phyloP scores from a whole-genome alignment of 2,113 vertebrate species.

The Datnioides undecimradiatus region DNA sequence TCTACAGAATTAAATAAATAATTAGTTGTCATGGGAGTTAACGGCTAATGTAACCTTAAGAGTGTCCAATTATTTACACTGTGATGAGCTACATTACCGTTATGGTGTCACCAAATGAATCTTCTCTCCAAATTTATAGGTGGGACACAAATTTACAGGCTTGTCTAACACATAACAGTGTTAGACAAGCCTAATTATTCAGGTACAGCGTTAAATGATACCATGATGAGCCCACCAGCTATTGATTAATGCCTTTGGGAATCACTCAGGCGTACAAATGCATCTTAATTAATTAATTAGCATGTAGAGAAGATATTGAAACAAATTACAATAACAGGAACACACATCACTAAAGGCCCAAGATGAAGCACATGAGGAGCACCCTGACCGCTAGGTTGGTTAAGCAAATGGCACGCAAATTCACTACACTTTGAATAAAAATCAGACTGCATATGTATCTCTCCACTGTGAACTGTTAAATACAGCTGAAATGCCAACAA shows the following conservation, averaged over 20 bases:
- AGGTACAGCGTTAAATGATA: conserved; percentile 31
- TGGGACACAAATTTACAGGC: conserved; percentile 8
- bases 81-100: neutral
- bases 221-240: conserved; percentile 19
- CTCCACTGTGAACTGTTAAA: neutral
- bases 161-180: no score
- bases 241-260: conserved; percentile 51
- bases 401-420: neutral
- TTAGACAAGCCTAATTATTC: conserved; percentile 46
- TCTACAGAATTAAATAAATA: conserved; percentile 21
- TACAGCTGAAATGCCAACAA: conserved; percentile 28
- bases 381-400: neutral
- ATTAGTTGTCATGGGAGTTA: conserved; percentile 15
- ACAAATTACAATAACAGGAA: neutral
- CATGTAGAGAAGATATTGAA: conserved; percentile 11
- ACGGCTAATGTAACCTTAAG: conserved; percentile 25
- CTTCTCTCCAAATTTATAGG: neutral
- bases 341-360: neutral
- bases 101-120: neutral
- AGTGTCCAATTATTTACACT: conserved; percentile 31
- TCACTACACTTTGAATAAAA: neutral
- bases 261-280: conserved; percentile 1
- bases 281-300: conserved; percentile 32
- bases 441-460: neutral
- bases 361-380: neutral